Evolutionary conservation across 1,140 invertebrate genomes (phyloP).

Genomic region (Papilio polytes): DNA sequence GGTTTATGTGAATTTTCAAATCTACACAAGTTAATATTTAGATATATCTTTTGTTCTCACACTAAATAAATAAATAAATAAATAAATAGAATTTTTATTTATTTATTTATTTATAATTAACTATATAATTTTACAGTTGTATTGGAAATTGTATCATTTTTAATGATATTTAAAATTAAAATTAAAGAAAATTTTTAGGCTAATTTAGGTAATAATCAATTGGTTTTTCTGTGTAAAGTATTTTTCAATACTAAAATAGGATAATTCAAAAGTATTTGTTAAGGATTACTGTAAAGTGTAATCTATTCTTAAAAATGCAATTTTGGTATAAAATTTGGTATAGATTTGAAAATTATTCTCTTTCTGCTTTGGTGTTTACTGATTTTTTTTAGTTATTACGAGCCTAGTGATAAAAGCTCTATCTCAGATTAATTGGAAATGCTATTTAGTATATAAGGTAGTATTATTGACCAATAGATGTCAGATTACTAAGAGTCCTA

Average conservation of each 20-base stretch:
- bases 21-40: slow-evolving; percentile 35
- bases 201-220: background rate
- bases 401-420: slow-evolving; percentile 29
- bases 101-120: too few species aligned
- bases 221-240: background rate
- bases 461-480: background rate
- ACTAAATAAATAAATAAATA: too few species aligned
- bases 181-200: background rate
- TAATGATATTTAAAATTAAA: background rate
- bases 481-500: too few species aligned
- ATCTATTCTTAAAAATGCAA: background rate
- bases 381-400: slow-evolving; percentile 17
- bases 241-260: background rate
- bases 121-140: too few species aligned
- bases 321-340: background rate
- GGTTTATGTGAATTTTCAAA: slow-evolving; percentile 29
- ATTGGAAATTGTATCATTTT: too few species aligned
- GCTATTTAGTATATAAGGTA: slow-evolving; percentile 27
- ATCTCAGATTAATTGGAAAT: slow-evolving; percentile 9
- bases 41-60: too few species aligned
- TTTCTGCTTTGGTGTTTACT: background rate
- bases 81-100: background rate
- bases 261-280: background rate
- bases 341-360: slow-evolving; percentile 14
- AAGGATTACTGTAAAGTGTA: background rate